Percentiles rank a stretch among this genome's conserved stretches.
phyloP scores from a whole-genome alignment of 2,113 vertebrate species.

The Accipiter cooperii region DNA sequence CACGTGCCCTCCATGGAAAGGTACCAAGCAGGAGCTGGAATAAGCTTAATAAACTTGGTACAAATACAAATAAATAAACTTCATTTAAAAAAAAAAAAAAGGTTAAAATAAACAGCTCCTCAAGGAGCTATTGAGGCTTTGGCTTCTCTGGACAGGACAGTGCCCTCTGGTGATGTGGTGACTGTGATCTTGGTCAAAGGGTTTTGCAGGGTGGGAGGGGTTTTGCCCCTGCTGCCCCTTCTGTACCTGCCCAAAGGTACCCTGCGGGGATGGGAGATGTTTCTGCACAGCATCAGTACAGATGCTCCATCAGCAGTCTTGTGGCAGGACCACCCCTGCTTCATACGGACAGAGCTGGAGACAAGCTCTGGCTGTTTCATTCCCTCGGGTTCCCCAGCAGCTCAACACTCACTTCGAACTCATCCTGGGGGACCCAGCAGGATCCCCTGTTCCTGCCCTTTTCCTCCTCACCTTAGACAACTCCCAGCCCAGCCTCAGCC shows the following conservation, averaged over 20 bases:
- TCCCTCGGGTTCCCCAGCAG: not conserved
- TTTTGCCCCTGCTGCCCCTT: not conserved
- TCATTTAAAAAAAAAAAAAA: too few species aligned
- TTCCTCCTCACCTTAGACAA: not conserved
- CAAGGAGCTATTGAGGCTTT: not conserved
- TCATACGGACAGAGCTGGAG: rapidly evolving
- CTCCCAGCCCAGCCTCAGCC: not conserved
- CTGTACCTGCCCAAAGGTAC: not conserved
- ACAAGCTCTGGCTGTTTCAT: not conserved
- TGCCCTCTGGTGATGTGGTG: not conserved
- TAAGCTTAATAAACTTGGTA: not conserved
- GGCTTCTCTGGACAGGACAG: not conserved
- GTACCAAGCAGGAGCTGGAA: not conserved
- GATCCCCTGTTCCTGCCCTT: not conserved
- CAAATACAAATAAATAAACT: not conserved
- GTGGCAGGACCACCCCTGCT: rapidly evolving
- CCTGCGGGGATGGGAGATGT: not conserved
- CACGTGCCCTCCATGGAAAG: not conserved
- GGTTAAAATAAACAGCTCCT: not conserved
- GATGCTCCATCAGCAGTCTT: not conserved
- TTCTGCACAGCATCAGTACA: rapidly evolving
- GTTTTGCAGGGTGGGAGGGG: not conserved
- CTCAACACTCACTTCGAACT: rapidly evolving
- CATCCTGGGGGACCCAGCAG: rapidly evolving
- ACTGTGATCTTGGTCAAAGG: not conserved